Percentiles rank a stretch among this genome's conserved stretches.
These are phyloP conservation scores for Drosophila eugracilis DNA, from an alignment of 1,140 invertebrate species.

Conservation along the genomic window DNA sequence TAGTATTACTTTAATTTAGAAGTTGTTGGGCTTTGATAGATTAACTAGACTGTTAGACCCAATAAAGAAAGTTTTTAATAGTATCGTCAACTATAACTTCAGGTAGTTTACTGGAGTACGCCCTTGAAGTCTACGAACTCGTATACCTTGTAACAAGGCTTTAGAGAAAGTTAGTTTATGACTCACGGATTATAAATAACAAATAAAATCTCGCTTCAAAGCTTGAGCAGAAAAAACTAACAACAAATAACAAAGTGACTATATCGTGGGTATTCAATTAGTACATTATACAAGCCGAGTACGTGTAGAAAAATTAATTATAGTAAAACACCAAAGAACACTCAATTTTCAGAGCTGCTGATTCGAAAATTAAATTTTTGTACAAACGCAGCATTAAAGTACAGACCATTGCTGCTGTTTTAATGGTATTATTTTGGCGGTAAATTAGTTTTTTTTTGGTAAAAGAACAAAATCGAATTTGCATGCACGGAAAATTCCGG, in stretches of 20 bases:
- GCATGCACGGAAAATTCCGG: slow-evolving; percentile 22
- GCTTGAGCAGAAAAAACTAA: background rate
- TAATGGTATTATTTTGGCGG: background rate
- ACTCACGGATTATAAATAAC: slow-evolving; percentile 13
- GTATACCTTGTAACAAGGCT: background rate
- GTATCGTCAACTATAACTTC: background rate
- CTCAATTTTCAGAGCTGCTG: slow-evolving; percentile 12
- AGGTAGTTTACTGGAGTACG: too few species aligned
- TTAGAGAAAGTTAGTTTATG: slow-evolving; percentile 23
- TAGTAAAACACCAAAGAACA: slow-evolving; percentile 3
- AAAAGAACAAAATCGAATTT: slow-evolving; percentile 16
- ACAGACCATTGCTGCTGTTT: slow-evolving; percentile 2
- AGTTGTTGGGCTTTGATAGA: too few species aligned
- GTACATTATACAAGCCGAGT: slow-evolving; percentile 6
- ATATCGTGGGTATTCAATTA: slow-evolving; percentile 22
- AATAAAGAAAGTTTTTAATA: too few species aligned
- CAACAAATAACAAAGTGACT: background rate
- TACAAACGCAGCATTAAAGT: slow-evolving; percentile 20
- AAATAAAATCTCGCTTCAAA: slow-evolving; percentile 4
- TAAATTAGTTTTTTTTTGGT: slow-evolving; percentile 20
- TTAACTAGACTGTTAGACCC: too few species aligned
- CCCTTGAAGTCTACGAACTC: background rate
- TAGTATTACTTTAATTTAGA: too few species aligned
- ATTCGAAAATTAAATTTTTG: slow-evolving; percentile 14
- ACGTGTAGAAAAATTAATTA: slow-evolving; percentile 3